A percentile compares a stretch with the other conserved stretches of the same genome.
phyloP scores from a whole-genome alignment of 2,888 invertebrate genomes.

The Osmoderma eremita region DNA sequence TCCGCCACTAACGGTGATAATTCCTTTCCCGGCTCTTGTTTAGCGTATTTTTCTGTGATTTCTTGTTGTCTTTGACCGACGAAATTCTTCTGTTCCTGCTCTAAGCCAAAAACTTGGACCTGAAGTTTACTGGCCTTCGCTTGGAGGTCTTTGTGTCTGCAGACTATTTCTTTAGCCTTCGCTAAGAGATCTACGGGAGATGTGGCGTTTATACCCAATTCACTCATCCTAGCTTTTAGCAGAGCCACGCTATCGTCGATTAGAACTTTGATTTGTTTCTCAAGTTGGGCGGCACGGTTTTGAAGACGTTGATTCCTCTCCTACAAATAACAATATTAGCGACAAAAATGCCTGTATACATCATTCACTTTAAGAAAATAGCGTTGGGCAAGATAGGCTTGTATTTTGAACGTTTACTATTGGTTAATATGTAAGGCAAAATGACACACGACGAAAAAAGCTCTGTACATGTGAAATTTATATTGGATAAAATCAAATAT shows the following conservation, averaged over 20 bases:
- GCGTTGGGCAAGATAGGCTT: no score
- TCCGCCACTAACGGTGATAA: constrained; percentile 77
- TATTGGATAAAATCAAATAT: no score
- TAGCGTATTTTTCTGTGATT: constrained; percentile 77
- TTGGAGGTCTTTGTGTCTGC: constrained; percentile 91
- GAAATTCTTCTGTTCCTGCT: constrained; percentile 79
- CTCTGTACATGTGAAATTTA: no score
- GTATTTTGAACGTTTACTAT: no score
- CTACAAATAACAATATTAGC: constrained; percentile 60
- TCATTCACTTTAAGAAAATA: no score
- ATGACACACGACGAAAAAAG: no score
- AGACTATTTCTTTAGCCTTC: constrained; percentile 91
- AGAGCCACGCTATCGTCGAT: constrained; percentile 92
- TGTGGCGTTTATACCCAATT: constrained; percentile 88
- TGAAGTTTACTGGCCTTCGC: constrained; percentile 88
- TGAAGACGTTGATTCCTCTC: constrained; percentile 84
- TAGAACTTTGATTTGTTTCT: constrained; percentile 91
- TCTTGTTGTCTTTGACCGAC: constrained; percentile 80
- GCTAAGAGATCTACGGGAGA: constrained; percentile 86
- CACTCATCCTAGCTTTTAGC: constrained; percentile 88
- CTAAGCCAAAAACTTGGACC: constrained; percentile 80
- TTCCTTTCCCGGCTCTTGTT: constrained; percentile 68
- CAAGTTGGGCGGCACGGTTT: constrained; percentile 87
- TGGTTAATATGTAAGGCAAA: no score
- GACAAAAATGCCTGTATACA: no score